Evolutionary conservation across 1,140 invertebrate species (phyloP).

Genomic region (Bombyx mandarina): DNA sequence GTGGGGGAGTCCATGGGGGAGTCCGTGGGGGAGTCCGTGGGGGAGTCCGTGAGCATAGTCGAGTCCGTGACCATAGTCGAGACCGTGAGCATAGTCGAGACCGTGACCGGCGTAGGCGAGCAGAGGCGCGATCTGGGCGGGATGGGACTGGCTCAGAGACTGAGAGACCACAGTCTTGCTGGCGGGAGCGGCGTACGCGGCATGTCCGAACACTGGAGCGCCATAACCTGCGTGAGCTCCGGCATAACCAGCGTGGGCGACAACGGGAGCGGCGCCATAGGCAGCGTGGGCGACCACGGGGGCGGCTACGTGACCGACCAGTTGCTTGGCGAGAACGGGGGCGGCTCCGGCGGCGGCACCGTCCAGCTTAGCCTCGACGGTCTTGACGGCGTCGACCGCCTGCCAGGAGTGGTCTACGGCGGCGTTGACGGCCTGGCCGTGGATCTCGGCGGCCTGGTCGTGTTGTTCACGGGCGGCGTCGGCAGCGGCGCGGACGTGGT

Average conservation of each 20-base stretch:
- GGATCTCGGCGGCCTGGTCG: constrained; percentile 73
- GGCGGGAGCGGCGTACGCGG: constrained; percentile 23
- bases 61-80: constrained; percentile 22
- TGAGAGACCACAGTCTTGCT: constrained; percentile 42
- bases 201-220: constrained; percentile 14
- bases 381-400: constrained; percentile 69
- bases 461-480: constrained; percentile 63
- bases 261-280: constrained; percentile 12
- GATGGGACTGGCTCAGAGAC: constrained; percentile 54
- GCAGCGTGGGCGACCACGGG: constrained; percentile 14
- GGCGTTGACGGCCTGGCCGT: constrained; percentile 72
- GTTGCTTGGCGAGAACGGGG: constrained; percentile 60
- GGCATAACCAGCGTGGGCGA: constrained; percentile 21
- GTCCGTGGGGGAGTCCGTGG: constrained; percentile 25
- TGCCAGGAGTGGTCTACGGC: constrained; percentile 71
- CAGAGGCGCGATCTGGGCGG: constrained; percentile 18
- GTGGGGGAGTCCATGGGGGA: constrained; percentile 10
- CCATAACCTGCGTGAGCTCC: constrained; percentile 22
- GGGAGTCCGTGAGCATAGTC: constrained; percentile 11
- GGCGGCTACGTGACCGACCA: constrained; percentile 35
- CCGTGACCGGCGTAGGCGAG: constrained; percentile 32
- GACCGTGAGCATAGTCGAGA: constrained; percentile 8
- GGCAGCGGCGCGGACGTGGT: constrained; percentile 55
- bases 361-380: constrained; percentile 70
- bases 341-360: constrained; percentile 72